These are phyloP conservation scores for Alethe castanea DNA, from an alignment of 2,113 vertebrate genomes.

Conservation along the genomic window DNA sequence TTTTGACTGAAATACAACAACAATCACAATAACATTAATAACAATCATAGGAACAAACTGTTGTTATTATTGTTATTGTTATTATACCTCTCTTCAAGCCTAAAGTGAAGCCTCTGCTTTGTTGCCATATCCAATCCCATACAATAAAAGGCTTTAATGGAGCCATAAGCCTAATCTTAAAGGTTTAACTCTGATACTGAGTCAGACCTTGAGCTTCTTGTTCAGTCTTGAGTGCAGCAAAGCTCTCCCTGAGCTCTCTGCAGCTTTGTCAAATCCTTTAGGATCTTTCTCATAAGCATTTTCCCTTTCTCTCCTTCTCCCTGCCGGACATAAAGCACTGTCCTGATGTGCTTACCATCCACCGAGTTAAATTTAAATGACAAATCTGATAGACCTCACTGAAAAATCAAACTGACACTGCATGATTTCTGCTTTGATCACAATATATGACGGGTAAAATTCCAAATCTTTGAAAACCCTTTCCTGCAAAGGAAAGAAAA, in stretches of 20 bases:
- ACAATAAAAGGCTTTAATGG: background rate
- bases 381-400: background rate
- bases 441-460: background rate
- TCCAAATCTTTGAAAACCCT: background rate
- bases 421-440: background rate
- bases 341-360: background rate
- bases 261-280: background rate
- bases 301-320: background rate
- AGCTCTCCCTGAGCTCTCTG: background rate
- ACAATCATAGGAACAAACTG: background rate
- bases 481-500: background rate
- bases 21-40: background rate
- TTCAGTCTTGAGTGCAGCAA: background rate
- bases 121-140: background rate
- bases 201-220: background rate
- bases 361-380: background rate
- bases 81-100: background rate
- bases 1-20: background rate
- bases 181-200: background rate
- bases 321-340: rapidly evolving
- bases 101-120: background rate
- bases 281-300: background rate
- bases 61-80: background rate
- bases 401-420: background rate
- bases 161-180: background rate